phyloP scores from a whole-genome alignment of 2,888 invertebrate genomes.

The Axea sp. region DNA sequence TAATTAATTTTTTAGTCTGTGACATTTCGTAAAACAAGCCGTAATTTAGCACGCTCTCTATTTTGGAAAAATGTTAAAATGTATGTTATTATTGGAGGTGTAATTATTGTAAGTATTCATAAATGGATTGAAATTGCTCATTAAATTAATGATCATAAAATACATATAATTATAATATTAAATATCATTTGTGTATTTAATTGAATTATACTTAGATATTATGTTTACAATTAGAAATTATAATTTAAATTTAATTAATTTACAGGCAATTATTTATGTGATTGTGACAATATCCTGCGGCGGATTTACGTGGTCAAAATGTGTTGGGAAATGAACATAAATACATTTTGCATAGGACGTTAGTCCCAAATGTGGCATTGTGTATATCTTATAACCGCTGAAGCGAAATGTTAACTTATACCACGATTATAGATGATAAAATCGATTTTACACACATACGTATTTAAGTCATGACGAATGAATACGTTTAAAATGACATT shows the following conservation, averaged over 20 bases:
- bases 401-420: slow-evolving; percentile 28
- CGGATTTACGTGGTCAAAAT: slow-evolving; percentile 88
- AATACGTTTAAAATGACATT: slow-evolving; percentile 6
- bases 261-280: slow-evolving; percentile 86
- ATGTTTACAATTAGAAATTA: no score
- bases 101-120: slow-evolving; percentile 83
- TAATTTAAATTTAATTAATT: slow-evolving; percentile 30
- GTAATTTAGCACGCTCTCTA: slow-evolving; percentile 91
- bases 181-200: no score
- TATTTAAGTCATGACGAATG: slow-evolving; percentile 10
- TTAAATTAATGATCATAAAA: no score
- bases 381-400: slow-evolving; percentile 17
- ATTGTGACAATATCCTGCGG: slow-evolving; percentile 94
- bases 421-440: slow-evolving; percentile 14
- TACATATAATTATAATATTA: no score
- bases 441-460: slow-evolving; percentile 16
- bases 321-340: slow-evolving; percentile 80
- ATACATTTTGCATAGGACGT: no score
- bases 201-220: no score
- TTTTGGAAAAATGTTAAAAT: slow-evolving; percentile 97
- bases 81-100: slow-evolving; percentile 86
- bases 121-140: no score
- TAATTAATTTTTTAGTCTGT: slow-evolving; percentile 89
- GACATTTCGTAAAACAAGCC: slow-evolving; percentile 90
- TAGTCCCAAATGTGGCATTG: slow-evolving; percentile 4